phyloP scores from a whole-genome alignment of 2,888 invertebrate species.

The Ophonus ardosiacus region DNA sequence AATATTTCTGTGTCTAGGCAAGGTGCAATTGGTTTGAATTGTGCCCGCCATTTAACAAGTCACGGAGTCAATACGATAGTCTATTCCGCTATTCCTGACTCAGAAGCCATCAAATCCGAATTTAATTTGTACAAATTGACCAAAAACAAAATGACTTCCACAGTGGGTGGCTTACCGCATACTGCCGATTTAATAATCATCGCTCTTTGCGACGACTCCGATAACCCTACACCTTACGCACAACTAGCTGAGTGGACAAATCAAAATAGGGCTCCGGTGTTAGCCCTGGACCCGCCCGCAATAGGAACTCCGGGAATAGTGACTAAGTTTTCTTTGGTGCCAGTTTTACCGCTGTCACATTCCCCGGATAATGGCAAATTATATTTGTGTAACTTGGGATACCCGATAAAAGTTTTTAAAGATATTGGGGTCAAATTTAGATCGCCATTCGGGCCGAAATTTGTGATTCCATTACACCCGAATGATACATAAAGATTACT shows the following conservation, averaged over 20 bases:
- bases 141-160: constrained; percentile 79
- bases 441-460: constrained; percentile 91
- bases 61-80: constrained; percentile 86
- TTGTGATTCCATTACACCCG: constrained; percentile 85
- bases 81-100: constrained; percentile 70
- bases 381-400: constrained; percentile 90
- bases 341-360: constrained; percentile 84
- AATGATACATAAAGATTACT: constrained; percentile 67
- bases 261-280: constrained; percentile 83
- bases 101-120: constrained; percentile 79
- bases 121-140: constrained; percentile 83
- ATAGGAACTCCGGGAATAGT: constrained; percentile 80
- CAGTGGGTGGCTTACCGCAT: constrained; percentile 76
- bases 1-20: constrained; percentile 70
- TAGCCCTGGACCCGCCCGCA: constrained; percentile 87
- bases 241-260: constrained; percentile 83
- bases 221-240: constrained; percentile 75
- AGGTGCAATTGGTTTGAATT: constrained; percentile 84
- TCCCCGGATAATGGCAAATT: constrained; percentile 83
- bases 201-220: constrained; percentile 77
- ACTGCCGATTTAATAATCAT: constrained; percentile 79
- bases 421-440: constrained; percentile 88
- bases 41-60: constrained; percentile 88
- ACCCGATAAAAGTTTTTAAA: constrained; percentile 87
- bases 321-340: constrained; percentile 84